These are phyloP conservation scores for Trachythela sp. DNA, from an alignment of 64 coral and sea anemone species.

Conservation along the genomic window DNA sequence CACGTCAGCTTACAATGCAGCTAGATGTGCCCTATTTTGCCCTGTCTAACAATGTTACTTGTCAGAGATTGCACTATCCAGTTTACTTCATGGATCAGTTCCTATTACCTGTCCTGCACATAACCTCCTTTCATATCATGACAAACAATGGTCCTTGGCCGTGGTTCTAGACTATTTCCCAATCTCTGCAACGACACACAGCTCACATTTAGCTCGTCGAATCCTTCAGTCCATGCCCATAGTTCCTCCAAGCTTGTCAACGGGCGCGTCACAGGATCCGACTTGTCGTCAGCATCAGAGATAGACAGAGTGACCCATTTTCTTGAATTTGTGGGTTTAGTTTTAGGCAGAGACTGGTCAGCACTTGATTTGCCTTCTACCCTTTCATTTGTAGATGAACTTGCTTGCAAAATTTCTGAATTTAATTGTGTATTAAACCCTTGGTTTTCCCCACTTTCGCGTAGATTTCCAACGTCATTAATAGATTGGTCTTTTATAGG, in stretches of 20 bases:
- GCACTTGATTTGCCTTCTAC: background rate
- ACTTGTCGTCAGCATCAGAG: background rate
- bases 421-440: background rate
- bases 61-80: too few species aligned
- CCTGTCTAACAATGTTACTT: too few species aligned
- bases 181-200: background rate
- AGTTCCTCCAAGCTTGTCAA: slow-evolving; percentile 58
- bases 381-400: background rate
- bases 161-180: background rate
- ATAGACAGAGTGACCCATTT: background rate
- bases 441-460: background rate
- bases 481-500: background rate
- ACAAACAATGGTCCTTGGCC: slow-evolving; percentile 57
- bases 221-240: slow-evolving; percentile 51
- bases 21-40: too few species aligned
- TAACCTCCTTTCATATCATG: slow-evolving; percentile 84
- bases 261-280: slow-evolving; percentile 41
- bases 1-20: too few species aligned
- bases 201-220: slow-evolving; percentile 65
- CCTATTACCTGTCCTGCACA: slow-evolving; percentile 60
- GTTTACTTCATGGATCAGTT: too few species aligned
- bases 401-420: background rate
- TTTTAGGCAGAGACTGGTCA: background rate
- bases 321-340: background rate
- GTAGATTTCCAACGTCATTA: background rate